Evolutionary conservation across 2,113 vertebrate genomes (phyloP).

Genomic region (Triplophysa siluroides): DNA sequence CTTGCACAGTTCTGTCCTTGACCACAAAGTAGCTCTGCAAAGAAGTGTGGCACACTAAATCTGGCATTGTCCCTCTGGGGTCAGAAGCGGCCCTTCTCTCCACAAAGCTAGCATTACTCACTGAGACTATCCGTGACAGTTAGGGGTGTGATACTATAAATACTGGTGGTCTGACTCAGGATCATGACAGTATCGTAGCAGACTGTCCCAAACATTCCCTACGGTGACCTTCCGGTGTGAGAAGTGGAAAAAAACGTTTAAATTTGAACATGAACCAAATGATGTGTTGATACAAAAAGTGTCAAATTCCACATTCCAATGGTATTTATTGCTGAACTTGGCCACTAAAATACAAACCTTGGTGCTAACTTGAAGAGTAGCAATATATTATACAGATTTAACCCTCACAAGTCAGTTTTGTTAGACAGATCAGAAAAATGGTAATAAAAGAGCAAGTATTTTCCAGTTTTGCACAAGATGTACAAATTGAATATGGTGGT

Average conservation of each 20-base stretch:
- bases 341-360: background rate
- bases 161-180: conserved; percentile 44
- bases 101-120: conserved; percentile 41
- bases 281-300: background rate
- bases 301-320: too few species aligned
- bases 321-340: background rate
- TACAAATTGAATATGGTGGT: too few species aligned
- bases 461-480: too few species aligned
- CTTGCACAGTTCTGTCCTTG: background rate
- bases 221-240: conserved; percentile 10
- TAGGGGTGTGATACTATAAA: conserved; percentile 42
- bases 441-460: too few species aligned
- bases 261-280: background rate
- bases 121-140: conserved; percentile 34
- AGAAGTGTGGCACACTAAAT: conserved; percentile 10
- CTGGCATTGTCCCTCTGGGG: conserved; percentile 10
- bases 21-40: background rate
- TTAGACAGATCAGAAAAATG: too few species aligned
- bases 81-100: conserved; percentile 18
- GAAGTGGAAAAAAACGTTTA: background rate
- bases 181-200: conserved; percentile 16
- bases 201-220: conserved; percentile 34
- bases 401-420: too few species aligned
- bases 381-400: too few species aligned
- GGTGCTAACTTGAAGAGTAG: too few species aligned